phyloP scores from a whole-genome alignment of 1,140 invertebrate genomes.

The Conopomorpha cramerella region DNA sequence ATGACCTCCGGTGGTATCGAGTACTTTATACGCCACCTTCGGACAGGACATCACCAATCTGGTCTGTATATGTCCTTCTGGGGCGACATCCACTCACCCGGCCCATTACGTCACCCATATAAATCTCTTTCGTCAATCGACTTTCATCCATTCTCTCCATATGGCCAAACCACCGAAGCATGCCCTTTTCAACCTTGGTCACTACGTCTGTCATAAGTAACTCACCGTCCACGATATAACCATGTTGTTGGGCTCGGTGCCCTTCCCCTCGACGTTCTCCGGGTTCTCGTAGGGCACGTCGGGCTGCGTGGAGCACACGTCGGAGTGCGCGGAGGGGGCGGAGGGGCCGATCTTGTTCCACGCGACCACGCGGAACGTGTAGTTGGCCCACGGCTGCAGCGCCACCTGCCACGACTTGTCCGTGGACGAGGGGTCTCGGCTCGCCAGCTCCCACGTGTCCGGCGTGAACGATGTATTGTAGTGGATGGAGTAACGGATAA shows the following conservation, averaged over 20 bases:
- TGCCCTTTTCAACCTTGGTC: too few species aligned
- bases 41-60: too few species aligned
- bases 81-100: too few species aligned
- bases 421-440: constrained; percentile 76
- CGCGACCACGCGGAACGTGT: constrained; percentile 94
- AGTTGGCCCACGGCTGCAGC: constrained; percentile 93
- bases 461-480: constrained; percentile 94
- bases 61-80: too few species aligned
- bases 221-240: constrained; percentile 92
- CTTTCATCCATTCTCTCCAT: too few species aligned
- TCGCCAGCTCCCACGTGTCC: constrained; percentile 85
- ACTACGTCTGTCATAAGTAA: too few species aligned
- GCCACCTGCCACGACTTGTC: constrained; percentile 75
- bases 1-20: too few species aligned
- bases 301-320: constrained; percentile 83
- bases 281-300: constrained; percentile 94
- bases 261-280: constrained; percentile 89
- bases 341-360: constrained; percentile 93
- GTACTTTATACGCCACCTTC: too few species aligned
- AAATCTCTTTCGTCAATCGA: too few species aligned
- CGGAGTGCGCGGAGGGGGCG: constrained; percentile 78
- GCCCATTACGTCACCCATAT: too few species aligned
- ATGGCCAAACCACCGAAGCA: too few species aligned
- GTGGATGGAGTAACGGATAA: constrained; percentile 89
- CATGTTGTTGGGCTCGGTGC: constrained; percentile 85